Conservation (phyloP, 1,140 invertebrate genomes). For the Drosophila rhopaloa region DNA sequence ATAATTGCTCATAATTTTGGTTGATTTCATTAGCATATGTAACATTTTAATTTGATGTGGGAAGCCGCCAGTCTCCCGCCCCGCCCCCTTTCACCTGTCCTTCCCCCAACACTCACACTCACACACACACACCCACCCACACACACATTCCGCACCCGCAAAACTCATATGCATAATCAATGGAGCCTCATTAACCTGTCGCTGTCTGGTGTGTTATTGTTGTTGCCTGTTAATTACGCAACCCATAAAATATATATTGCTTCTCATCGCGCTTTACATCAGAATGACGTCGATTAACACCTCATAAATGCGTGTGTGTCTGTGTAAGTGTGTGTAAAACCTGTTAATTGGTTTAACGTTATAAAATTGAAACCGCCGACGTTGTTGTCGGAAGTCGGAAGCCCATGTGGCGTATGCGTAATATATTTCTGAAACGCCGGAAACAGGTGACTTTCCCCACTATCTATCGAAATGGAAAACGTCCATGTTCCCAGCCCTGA, state of each 20-base stretch:
- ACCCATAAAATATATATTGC: slow-evolving; percentile 59
- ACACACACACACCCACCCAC: not conserved
- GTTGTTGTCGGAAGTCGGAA: slow-evolving; percentile 55
- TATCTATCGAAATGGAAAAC: not conserved
- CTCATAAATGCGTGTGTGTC: slow-evolving; percentile 38
- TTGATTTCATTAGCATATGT: slow-evolving; percentile 81
- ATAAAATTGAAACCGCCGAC: slow-evolving; percentile 73
- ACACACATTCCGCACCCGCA: slow-evolving; percentile 15
- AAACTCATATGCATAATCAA: slow-evolving; percentile 78
- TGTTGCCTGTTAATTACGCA: slow-evolving; percentile 76
- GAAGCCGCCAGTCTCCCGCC: slow-evolving; percentile 37
- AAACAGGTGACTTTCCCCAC: not conserved
- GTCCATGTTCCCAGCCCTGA: not conserved
- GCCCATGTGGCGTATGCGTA: slow-evolving; percentile 66
- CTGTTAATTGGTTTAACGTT: slow-evolving; percentile 79
- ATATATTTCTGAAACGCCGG: slow-evolving; percentile 41
- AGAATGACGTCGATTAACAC: slow-evolving; percentile 81
- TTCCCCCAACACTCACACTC: not conserved
- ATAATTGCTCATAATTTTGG: slow-evolving; percentile 81
- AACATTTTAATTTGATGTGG: slow-evolving; percentile 76
- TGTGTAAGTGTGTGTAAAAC: slow-evolving; percentile 41
- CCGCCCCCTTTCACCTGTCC: not conserved
- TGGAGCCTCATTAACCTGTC: slow-evolving; percentile 79
- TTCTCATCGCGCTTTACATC: slow-evolving; percentile 77
- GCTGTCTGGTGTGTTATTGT: slow-evolving; percentile 48